Base-by-base conservation (phyloP, 2,888 invertebrate genomes). In the Arge pagana region DNA sequence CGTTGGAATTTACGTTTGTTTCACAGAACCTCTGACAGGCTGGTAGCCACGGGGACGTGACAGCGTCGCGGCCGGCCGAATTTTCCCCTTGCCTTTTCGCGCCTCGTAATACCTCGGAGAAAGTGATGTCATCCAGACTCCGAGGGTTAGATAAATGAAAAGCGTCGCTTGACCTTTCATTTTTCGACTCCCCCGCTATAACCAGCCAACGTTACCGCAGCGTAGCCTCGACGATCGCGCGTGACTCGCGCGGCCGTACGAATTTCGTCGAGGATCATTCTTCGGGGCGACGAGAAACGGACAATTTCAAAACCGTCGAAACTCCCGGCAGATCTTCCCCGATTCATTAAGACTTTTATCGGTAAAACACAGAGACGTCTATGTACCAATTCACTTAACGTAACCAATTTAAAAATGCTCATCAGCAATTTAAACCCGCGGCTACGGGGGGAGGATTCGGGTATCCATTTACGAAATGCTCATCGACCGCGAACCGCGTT, bases 371-470 rank as follows among this genome's bases (percentile, higher is more conserved):
- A 70, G 67, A 54, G 67, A 64, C 65, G 67, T 63, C 68, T 66
- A 71, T 73, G 71, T 73, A 74, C 70, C 75, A 75, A 75, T 75
- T 70, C 74, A 75, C 74, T 75, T 74, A 75, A 74, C 68, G 70
- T 67, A 68, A 70, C 72, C 73, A 72, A 74, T 75, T 70, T 72
- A 70, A 74, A 74, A 74, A 73, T 73, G 70, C 74, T 75, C 74
- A 76, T 76, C 75, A 73, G 75, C 74, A 76, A 74, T 75, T 75
- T 75, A 76, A 75, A 76, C 61, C 69, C 68, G 64, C 63, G 55
- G 55, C 55, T 31, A 30, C 42, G 33, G 53, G 35, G 28, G 37
- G 52, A 18, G 37, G 52, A 23, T 54, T 41, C 55, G 41, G 52
- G 59, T 65, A 71, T 73, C 74, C 73, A 74, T 74, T 74, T 74